phyloP scores from a whole-genome alignment of 2,888 invertebrate species.

The Luperina nickerlii region DNA sequence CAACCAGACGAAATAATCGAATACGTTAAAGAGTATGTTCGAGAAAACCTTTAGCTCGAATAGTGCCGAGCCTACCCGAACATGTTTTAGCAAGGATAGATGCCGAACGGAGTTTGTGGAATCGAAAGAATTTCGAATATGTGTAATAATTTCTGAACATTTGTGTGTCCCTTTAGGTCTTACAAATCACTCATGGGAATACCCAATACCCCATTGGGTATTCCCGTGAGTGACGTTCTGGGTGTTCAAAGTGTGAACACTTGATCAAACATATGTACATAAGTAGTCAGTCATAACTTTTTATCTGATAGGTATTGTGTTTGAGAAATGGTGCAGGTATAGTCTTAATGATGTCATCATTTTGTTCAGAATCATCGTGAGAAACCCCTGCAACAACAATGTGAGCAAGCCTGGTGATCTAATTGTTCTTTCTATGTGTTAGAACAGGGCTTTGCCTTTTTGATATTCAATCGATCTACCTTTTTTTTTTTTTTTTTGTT shows the following conservation, averaged over 20 bases:
- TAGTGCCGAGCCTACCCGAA: not conserved
- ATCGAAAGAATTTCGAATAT: not conserved
- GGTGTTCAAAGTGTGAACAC: constrained; percentile 7
- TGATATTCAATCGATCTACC: too few relatives aligned
- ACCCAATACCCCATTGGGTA: constrained; percentile 5
- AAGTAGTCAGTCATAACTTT: constrained; percentile 34
- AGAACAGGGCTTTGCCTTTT: too few relatives aligned
- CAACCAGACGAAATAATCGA: not conserved
- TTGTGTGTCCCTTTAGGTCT: not conserved
- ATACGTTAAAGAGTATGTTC: not conserved
- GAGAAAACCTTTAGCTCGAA: not conserved
- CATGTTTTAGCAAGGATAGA: not conserved
- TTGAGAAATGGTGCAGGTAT: constrained; percentile 11
- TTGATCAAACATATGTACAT: constrained; percentile 14
- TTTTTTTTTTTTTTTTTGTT: too few relatives aligned
- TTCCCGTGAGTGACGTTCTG: constrained; percentile 33
- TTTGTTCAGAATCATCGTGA: not conserved
- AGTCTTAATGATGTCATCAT: constrained; percentile 5
- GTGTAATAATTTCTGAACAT: not conserved
- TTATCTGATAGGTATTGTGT: not conserved
- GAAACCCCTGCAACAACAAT: not conserved
- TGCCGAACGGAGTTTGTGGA: not conserved
- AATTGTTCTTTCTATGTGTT: too few relatives aligned
- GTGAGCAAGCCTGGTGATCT: not conserved
- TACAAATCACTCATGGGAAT: not conserved